phyloP scores from a whole-genome alignment of 2,797 vertebrate species.

The Rhinoraja longicauda region DNA sequence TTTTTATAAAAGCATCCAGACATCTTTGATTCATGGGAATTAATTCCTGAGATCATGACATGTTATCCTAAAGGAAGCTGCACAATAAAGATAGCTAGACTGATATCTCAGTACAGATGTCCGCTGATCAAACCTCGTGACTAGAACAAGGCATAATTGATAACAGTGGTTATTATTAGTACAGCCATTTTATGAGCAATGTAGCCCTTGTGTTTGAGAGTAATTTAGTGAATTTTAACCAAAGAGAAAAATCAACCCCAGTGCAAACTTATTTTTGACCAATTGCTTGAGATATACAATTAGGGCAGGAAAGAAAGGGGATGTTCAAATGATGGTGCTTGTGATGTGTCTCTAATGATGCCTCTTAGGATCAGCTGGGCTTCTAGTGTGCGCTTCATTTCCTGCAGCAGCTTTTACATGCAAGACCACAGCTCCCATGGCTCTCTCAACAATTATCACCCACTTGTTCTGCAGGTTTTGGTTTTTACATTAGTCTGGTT shows the following conservation, averaged over 20 bases:
- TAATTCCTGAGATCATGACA: background rate
- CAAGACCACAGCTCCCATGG: conserved; percentile 59
- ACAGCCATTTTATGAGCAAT: background rate
- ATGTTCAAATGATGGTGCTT: conserved; percentile 46
- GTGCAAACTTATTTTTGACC: conserved; percentile 30
- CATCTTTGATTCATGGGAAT: background rate
- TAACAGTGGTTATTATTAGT: conserved; percentile 2
- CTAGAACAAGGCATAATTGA: background rate
- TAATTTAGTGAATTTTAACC: background rate
- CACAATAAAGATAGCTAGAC: background rate
- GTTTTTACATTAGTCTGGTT: conserved; percentile 63
- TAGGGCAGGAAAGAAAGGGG: conserved; percentile 40
- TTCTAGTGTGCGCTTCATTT: conserved; percentile 64
- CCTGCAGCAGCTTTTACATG: conserved; percentile 56
- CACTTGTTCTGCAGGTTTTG: conserved; percentile 69
- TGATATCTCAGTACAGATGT: background rate
- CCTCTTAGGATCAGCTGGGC: conserved; percentile 63
- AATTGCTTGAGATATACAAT: conserved; percentile 24
- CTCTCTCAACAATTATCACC: conserved; percentile 77
- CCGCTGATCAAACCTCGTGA: conserved; percentile 2
- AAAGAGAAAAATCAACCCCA: background rate
- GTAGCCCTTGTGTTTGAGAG: background rate
- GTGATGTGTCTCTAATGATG: conserved; percentile 64
- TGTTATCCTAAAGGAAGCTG: background rate
- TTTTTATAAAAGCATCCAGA: background rate